phyloP scores from a whole-genome alignment of 2,888 invertebrate genomes.

The Acronicta aceris region DNA sequence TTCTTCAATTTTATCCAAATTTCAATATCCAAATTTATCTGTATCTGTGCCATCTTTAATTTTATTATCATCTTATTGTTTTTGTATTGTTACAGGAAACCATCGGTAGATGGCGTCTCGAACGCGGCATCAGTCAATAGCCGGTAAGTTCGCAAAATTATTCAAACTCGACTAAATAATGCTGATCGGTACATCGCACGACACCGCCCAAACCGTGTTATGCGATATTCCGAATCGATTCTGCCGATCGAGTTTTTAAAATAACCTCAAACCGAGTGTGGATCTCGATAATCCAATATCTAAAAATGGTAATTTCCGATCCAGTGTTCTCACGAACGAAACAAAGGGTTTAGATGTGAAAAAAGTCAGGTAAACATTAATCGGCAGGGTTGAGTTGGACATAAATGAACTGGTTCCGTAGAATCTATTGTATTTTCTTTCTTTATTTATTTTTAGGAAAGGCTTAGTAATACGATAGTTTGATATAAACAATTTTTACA shows the following conservation, averaged over 20 bases:
- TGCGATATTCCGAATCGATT: conserved; percentile 70
- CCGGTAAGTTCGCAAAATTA: conserved; percentile 91
- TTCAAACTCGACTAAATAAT: conserved; percentile 48
- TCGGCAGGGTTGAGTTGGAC: conserved; percentile 36
- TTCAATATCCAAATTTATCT: too few relatives aligned
- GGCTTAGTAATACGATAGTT: too few relatives aligned
- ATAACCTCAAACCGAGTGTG: conserved; percentile 70
- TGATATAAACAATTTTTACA: too few relatives aligned
- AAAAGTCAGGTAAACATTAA: conserved; percentile 74
- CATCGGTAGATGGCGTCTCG: conserved; percentile 95
- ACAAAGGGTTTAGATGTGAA: conserved; percentile 80
- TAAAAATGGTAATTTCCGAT: conserved; percentile 87
- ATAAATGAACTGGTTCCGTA: conserved; percentile 40
- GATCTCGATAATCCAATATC: conserved; percentile 82
- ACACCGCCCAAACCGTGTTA: conserved; percentile 79
- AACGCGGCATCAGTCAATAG: conserved; percentile 96
- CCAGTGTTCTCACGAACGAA: conserved; percentile 84
- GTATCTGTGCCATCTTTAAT: too few relatives aligned
- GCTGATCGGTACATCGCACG: conserved; percentile 35
- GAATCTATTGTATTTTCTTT: background rate
- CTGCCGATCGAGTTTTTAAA: conserved; percentile 70
- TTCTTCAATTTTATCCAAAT: too few relatives aligned
- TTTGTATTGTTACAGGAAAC: conserved; percentile 92
- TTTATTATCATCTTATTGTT: too few relatives aligned
- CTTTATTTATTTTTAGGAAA: too few relatives aligned